Evolutionary conservation across 2,888 invertebrate genomes (phyloP).

Genomic region (Calameuta filiformis): DNA sequence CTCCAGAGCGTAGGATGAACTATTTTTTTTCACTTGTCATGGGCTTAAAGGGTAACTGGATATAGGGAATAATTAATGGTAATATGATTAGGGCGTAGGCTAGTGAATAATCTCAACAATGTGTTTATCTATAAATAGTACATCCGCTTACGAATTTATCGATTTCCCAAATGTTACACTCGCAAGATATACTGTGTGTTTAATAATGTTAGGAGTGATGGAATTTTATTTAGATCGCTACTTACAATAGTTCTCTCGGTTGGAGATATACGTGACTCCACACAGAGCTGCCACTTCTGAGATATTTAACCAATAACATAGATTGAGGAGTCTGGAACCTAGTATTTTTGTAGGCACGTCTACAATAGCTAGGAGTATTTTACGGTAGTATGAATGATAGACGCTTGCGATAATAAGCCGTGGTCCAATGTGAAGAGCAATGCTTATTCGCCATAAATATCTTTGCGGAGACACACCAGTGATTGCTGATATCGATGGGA

Average conservation of each 20-base stretch:
- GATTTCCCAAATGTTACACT: too few relatives aligned
- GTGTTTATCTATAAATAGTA: too few relatives aligned
- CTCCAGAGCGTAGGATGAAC: slow-evolving; percentile 13
- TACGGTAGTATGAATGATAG: slow-evolving; percentile 84
- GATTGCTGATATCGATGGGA: slow-evolving; percentile 95
- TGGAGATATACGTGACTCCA: slow-evolving; percentile 93
- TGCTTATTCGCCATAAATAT: slow-evolving; percentile 92
- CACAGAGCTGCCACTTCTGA: slow-evolving; percentile 88
- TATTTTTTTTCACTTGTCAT: neutral
- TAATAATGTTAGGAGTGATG: too few relatives aligned
- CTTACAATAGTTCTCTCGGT: slow-evolving; percentile 96
- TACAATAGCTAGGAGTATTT: slow-evolving; percentile 72
- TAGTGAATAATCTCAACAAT: too few relatives aligned
- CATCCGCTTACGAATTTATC: too few relatives aligned
- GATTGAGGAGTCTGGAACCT: slow-evolving; percentile 72
- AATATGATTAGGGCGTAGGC: too few relatives aligned
- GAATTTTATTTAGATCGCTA: slow-evolving; percentile 39
- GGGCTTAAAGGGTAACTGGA: too few relatives aligned
- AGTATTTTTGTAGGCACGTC: slow-evolving; percentile 62
- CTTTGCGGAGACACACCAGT: slow-evolving; percentile 93
- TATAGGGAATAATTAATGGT: too few relatives aligned
- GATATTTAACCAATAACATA: slow-evolving; percentile 86
- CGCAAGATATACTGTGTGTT: too few relatives aligned
- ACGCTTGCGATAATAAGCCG: slow-evolving; percentile 89
- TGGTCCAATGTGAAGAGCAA: slow-evolving; percentile 92